These are phyloP conservation scores for Graphium colonna DNA, from an alignment of 2,888 invertebrate genomes.

Conservation along the genomic window DNA sequence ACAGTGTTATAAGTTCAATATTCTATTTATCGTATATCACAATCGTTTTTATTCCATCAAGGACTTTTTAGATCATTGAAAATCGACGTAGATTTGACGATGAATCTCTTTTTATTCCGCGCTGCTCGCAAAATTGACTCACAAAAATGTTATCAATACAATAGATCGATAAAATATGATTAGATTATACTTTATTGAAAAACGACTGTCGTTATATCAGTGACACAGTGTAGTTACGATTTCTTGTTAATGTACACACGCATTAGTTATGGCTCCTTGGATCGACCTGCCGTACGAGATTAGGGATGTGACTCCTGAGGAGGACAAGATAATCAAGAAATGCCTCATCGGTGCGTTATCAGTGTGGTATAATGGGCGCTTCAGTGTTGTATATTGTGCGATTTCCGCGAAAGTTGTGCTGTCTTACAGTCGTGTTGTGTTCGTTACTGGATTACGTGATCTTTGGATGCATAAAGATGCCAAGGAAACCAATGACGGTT, in stretches of 20 bases:
- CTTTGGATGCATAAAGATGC: no score
- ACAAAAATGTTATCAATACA: constrained; percentile 26
- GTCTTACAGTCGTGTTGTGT: not conserved
- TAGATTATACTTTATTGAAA: constrained; percentile 50
- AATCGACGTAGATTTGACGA: not conserved
- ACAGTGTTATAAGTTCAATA: not conserved
- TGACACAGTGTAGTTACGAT: constrained; percentile 31
- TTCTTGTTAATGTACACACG: constrained; percentile 11
- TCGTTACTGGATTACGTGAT: no score
- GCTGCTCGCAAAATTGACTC: constrained; percentile 8
- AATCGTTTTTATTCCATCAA: not conserved
- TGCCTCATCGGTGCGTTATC: constrained; percentile 59
- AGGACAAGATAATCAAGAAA: constrained; percentile 62
- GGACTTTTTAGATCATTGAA: not conserved
- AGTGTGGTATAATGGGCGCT: constrained; percentile 23
- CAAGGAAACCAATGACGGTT: not conserved
- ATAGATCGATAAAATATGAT: constrained; percentile 48
- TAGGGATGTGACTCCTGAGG: constrained; percentile 52
- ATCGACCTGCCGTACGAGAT: constrained; percentile 59
- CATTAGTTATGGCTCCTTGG: constrained; percentile 52
- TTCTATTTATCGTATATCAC: not conserved
- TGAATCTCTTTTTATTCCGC: not conserved
- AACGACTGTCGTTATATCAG: constrained; percentile 30
- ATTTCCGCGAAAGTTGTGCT: constrained; percentile 5
- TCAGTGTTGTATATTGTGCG: constrained; percentile 16